Conservation (phyloP, 2,113 vertebrate genomes). For the human region GRCh38 chr4:169715501-169716000, state of each 20-base stretch:
- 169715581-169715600: not conserved
- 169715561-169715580: not conserved
- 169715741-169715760: not conserved
- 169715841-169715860: not conserved
- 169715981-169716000: not conserved
- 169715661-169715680: not conserved
- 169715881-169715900: conserved; percentile 15
- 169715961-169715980: not conserved
- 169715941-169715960: not conserved
- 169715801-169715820: not conserved
- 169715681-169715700: not conserved
- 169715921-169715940: not conserved
- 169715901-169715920: not conserved
- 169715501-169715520: conserved; percentile 20
- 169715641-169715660: not conserved
- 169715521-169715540: not conserved
- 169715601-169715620: not conserved
- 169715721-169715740: not conserved
- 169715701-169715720: not conserved
- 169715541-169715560: not conserved
- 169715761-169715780: not conserved
- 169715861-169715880: not conserved
- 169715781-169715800: not conserved
- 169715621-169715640: not conserved
- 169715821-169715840: not conserved